phyloP scores from a whole-genome alignment of 2,113 vertebrate species.

The Carlito syrichta region DNA sequence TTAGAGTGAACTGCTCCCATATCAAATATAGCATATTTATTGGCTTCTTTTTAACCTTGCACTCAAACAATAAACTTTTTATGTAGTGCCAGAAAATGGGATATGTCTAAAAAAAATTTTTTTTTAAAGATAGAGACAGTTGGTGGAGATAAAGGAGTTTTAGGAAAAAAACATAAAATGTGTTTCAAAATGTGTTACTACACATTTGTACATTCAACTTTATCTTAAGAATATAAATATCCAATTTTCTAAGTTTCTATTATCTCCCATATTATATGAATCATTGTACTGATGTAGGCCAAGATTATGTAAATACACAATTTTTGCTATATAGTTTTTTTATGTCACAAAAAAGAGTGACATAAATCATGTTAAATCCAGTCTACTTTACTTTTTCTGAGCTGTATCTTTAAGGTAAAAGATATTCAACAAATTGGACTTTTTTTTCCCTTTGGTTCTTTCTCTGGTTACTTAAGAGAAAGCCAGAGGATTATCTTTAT shows the following conservation, averaged over 20 bases:
- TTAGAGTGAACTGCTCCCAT: not conserved
- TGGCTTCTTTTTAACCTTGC: not conserved
- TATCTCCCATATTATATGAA: not conserved
- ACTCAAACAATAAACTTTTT: conserved; percentile 10
- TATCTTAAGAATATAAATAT: not conserved
- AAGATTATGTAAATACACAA: not conserved
- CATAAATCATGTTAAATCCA: not conserved
- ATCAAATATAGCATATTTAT: not conserved
- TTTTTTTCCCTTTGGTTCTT: not conserved
- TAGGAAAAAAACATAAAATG: not conserved
- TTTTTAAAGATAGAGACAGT: not conserved
- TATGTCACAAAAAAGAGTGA: not conserved
- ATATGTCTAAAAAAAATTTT: not conserved
- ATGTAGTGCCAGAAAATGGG: not conserved
- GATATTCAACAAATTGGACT: not conserved
- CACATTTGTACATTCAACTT: not conserved
- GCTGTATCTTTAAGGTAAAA: not conserved
- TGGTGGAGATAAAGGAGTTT: not conserved
- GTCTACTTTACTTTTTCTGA: not conserved
- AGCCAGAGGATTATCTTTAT: not conserved
- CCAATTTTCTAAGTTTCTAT: not conserved
- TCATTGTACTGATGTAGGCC: not conserved
- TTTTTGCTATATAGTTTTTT: not conserved
- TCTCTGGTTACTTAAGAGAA: conserved; percentile 18
- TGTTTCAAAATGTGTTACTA: not conserved